Base-by-base conservation (phyloP, 2,888 invertebrate species). In the Eristalis tenax region DNA sequence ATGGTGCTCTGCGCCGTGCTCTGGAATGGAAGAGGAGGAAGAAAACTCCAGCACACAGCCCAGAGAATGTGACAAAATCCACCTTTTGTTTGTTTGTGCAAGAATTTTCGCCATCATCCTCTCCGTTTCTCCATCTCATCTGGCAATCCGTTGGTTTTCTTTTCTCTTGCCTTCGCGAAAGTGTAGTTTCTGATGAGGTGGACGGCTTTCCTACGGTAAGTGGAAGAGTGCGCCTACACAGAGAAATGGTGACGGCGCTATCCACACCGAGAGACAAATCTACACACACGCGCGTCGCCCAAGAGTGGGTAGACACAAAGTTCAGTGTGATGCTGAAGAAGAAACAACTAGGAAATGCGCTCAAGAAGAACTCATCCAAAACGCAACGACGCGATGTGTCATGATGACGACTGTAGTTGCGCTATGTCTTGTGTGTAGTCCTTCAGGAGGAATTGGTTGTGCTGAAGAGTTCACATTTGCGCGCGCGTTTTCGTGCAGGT, bases 61-160 rank as follows among this genome's bases (percentile, higher is more conserved):
- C 61, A 69, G 66, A 80, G 83, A 87, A 87, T 87, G 87, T 87
- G 87, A 87, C 87, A 83, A 83, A 87, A 65, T 79, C 80, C 87
- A 87, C 83, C 87, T 87, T 87, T 79, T 87, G 83, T 87, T 87
- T 87, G 78, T 82, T 82, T 82, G 82, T 71, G 61, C 79, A 83
- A 83, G 79, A 83, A 83, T 71, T 83, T 87, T 87, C 75, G 79
- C 83, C 86, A 77, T 74, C 85, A 69, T 68, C 63, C 56, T 69
- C 26, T 26, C 26, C 35, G 59, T 3, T 80, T 57, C 61, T 74
- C 68, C 35, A 35, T 35, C 64, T 18, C 63, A 50, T 50, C n/a
- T n/a, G 43, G 43, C n/a, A n/a, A 5, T 50, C n/a, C 43, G 28
- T 50, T 50, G 2, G 18, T 50, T 50, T 11, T n/a, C 43, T 18